Evolutionary conservation across 2,797 vertebrate species (phyloP).

Genomic region (Peromyscus aztecus): DNA sequence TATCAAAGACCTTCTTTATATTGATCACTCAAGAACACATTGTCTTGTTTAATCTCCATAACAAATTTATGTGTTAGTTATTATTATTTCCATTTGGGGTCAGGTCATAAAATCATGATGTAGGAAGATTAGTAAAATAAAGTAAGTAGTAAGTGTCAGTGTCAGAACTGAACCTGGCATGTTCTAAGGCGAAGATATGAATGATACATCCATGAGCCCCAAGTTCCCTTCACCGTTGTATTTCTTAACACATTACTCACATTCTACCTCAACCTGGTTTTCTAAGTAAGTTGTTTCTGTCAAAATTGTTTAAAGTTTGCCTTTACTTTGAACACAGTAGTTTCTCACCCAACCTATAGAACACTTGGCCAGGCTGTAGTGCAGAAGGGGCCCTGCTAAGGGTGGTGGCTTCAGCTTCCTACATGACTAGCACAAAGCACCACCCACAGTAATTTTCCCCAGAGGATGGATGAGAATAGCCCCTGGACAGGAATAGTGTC

Average conservation of each 20-base stretch:
- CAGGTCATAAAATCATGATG: conserved; percentile 30
- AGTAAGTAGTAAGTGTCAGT: neutral
- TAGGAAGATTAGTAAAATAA: neutral
- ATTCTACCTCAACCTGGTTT: neutral
- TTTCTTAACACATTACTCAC: conserved; percentile 13
- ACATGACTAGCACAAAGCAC: neutral
- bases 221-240: neutral
- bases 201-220: neutral
- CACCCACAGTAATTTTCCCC: neutral
- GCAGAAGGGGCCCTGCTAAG: neutral
- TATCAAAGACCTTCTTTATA: neutral
- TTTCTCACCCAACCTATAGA: neutral
- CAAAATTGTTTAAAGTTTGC: neutral
- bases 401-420: neutral
- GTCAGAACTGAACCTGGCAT: neutral
- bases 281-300: neutral
- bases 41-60: neutral
- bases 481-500: neutral
- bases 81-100: neutral
- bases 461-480: neutral
- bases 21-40: neutral
- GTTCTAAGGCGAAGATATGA: neutral
- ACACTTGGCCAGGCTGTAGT: neutral
- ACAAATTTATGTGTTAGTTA: neutral
- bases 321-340: neutral